These are phyloP conservation scores for Desoria tigrina DNA, from an alignment of 2,888 invertebrate genomes.

Conservation along the genomic window DNA sequence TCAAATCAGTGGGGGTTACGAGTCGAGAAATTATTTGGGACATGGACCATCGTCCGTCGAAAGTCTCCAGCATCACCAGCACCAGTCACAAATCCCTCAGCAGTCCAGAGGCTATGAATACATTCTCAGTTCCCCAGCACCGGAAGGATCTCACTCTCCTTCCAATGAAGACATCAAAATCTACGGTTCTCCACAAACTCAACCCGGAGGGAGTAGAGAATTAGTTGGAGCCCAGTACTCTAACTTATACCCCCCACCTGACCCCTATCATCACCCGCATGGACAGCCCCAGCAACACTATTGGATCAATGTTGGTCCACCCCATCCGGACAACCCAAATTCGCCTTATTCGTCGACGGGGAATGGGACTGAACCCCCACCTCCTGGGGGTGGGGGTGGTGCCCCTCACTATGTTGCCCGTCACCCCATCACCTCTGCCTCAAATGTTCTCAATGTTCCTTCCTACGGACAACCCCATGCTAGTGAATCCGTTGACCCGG, in stretches of 20 bases:
- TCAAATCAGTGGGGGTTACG: no score
- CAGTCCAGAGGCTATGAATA: not conserved
- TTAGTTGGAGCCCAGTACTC: constrained; percentile 34
- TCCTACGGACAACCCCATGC: constrained; percentile 33
- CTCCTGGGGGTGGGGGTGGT: constrained; percentile 2
- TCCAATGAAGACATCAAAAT: not conserved
- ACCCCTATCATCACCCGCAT: not conserved
- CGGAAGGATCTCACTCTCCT: not conserved
- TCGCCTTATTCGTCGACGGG: constrained; percentile 1
- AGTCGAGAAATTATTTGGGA: no score
- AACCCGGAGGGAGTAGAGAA: constrained; percentile 21
- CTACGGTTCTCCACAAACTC: not conserved
- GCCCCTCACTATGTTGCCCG: constrained; percentile 38
- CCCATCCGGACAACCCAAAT: not conserved
- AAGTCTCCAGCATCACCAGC: not conserved
- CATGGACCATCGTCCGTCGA: no score
- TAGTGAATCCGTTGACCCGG: constrained; percentile 4
- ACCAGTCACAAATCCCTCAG: not conserved
- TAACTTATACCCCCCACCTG: constrained; percentile 24
- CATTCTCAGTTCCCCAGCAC: not conserved
- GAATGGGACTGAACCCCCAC: constrained; percentile 19
- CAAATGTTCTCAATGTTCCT: constrained; percentile 46
- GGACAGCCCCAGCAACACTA: not conserved
- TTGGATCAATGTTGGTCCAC: not conserved
- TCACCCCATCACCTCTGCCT: constrained; percentile 41